A percentile compares a stretch with the other conserved stretches of the same genome.
phyloP scores from a whole-genome alignment of 2,888 invertebrate genomes.

The Meteorus cinctellus region DNA sequence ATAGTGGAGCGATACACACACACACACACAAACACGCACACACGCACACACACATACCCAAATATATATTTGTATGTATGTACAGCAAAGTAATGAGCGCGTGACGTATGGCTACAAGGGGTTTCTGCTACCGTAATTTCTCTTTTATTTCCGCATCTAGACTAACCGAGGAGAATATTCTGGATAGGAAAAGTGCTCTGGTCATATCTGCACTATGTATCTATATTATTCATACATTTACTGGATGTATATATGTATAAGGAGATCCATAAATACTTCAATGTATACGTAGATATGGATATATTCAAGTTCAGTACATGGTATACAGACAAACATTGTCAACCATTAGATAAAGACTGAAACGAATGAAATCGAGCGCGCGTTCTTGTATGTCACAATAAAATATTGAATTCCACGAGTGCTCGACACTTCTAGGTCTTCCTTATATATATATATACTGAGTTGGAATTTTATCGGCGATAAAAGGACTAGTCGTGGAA shows the following conservation, averaged over 20 bases:
- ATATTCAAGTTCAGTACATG: neutral
- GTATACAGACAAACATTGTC: neutral
- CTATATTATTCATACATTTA: slow-evolving; percentile 39
- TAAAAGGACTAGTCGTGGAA: slow-evolving; percentile 51
- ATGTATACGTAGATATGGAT: neutral
- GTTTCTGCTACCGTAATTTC: slow-evolving; percentile 12
- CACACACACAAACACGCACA: too few species aligned
- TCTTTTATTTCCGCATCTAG: slow-evolving; percentile 28
- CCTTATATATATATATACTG: slow-evolving; percentile 39
- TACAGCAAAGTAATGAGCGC: too few species aligned
- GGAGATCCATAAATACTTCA: neutral
- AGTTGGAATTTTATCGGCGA: slow-evolving; percentile 57
- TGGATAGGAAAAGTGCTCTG: slow-evolving; percentile 14
- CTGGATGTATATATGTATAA: slow-evolving; percentile 41
- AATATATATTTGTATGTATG: too few species aligned
- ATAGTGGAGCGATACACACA: neutral
- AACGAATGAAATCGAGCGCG: slow-evolving; percentile 16
- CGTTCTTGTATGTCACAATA: slow-evolving; percentile 48
- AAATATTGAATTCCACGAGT: slow-evolving; percentile 51
- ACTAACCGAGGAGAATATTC: slow-evolving; percentile 49
- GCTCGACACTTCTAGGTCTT: slow-evolving; percentile 48
- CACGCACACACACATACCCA: too few species aligned
- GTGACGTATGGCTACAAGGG: slow-evolving; percentile 36
- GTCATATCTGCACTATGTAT: slow-evolving; percentile 34
- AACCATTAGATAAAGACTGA: slow-evolving; percentile 5